Percentiles rank a stretch among this genome's conserved stretches.
phyloP scores from a whole-genome alignment of 2,113 vertebrate genomes.

The Mungos mungo region DNA sequence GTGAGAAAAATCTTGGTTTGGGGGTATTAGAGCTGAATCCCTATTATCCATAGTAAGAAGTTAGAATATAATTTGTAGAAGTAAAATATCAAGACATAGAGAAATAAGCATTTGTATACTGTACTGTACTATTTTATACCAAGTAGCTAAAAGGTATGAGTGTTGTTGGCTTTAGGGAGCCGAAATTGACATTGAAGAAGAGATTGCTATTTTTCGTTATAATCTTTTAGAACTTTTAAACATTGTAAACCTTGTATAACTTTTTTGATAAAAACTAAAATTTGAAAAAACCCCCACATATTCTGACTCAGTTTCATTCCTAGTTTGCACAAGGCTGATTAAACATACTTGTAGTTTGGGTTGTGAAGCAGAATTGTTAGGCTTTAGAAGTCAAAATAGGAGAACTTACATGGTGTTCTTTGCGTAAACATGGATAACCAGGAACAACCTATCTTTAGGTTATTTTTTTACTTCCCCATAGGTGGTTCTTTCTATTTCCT shows the following conservation, averaged over 20 bases:
- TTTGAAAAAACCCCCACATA: not conserved
- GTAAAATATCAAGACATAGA: slow-evolving; percentile 37
- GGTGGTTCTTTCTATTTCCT: not conserved
- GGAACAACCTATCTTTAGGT: not conserved
- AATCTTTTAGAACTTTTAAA: not conserved
- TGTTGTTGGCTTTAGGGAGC: not conserved
- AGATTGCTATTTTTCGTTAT: not conserved
- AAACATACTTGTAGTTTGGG: not conserved
- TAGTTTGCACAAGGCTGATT: not conserved
- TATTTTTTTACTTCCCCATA: not conserved
- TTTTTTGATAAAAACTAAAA: not conserved
- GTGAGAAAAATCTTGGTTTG: not conserved
- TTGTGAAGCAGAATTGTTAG: slow-evolving; percentile 10
- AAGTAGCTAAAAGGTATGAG: not conserved
- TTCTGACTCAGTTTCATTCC: not conserved
- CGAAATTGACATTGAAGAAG: slow-evolving; percentile 9
- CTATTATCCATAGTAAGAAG: not conserved
- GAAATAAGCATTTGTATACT: not conserved
- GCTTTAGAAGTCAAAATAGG: not conserved
- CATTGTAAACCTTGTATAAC: not conserved
- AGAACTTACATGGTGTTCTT: not conserved
- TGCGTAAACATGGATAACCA: not conserved
- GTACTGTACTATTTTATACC: not conserved
- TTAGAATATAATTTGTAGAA: slow-evolving; percentile 6
- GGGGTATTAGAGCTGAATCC: not conserved